Evolutionary conservation across 2,888 invertebrate genomes (phyloP), one percentile per base, ranked within the genome.

Genomic region (Osmoderma eremita): DNA sequence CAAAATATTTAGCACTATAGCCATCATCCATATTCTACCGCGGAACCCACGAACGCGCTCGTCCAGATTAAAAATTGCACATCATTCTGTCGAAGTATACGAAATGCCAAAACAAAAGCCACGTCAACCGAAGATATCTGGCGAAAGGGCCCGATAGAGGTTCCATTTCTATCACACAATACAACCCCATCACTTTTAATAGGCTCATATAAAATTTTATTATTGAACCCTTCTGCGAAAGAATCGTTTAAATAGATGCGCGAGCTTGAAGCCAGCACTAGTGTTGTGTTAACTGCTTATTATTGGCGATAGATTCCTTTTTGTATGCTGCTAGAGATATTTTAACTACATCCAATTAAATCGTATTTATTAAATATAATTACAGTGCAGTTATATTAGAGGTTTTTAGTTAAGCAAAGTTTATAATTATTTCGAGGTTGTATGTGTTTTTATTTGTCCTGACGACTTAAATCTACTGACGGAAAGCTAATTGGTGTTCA

Each of bases 331-430:
- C 30, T 6, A 5, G 5, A 30, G 10, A 10, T 30, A 30, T 30
- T 30, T 61, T 61, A 61, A 61, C 45, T 45, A 30, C 18, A 22
- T 3, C 12, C 36, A 61, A 61, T 61, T 56, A 61, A 61, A 18
- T 22, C 1, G 45, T 15, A 22, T 45, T 61, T 61, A 61, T 61
- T 61, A 45, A 45, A 61, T 48, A 45, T 61, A 61, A 61, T 61
- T 45, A 36, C 5, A 15, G 58, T 20, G 5, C 42, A 61, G 45
- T 48, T 61, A 42, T 20, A 30, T 30, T 17, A 20, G 22, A 4
- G 41, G 8, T 42, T 56, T 22, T 56, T 41, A 41, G 42, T 56
- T 42, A 56, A 3, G 39, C n/a, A n/a, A n/a, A n/a, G n/a, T n/a
- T n/a, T n/a, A n/a, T n/a, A n/a, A n/a, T n/a, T n/a, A n/a, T n/a